These are phyloP conservation scores for Oeneis ivallda DNA, from an alignment of 2,888 invertebrate genomes.

Conservation along the genomic window DNA sequence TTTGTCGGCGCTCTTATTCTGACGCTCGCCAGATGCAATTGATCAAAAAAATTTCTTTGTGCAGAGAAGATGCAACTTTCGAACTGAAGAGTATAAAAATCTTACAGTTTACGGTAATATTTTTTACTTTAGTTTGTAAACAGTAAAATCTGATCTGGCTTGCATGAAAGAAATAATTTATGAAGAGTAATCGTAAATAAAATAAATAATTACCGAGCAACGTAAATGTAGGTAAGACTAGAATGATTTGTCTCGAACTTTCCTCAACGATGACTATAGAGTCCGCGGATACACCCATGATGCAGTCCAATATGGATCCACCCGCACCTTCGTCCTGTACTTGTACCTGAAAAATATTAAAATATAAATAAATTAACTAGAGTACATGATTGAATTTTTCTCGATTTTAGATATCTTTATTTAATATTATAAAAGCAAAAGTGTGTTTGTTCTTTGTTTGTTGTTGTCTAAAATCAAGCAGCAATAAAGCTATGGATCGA, in stretches of 20 bases:
- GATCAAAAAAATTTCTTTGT: too few species aligned
- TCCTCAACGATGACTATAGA: slow-evolving; percentile 94
- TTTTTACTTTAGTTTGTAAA: not conserved
- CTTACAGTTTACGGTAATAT: too few species aligned
- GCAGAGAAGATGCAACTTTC: too few species aligned
- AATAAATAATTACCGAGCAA: slow-evolving; percentile 81
- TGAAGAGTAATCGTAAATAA: not conserved
- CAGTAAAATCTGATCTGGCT: not conserved
- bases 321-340: slow-evolving; percentile 78
- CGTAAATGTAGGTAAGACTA: slow-evolving; percentile 91
- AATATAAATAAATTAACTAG: not conserved
- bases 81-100: too few species aligned
- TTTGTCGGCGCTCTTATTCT: too few species aligned
- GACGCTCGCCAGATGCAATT: too few species aligned
- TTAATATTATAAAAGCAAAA: too few species aligned
- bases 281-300: slow-evolving; percentile 93
- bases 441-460: too few species aligned
- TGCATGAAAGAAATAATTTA: not conserved
- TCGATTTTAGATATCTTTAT: too few species aligned
- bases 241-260: slow-evolving; percentile 89
- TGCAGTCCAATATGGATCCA: slow-evolving; percentile 85
- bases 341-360: slow-evolving; percentile 81
- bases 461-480: too few species aligned
- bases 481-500: too few species aligned
- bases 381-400: too few species aligned